Percentiles rank a stretch among this genome's conserved stretches.
Conservation (phyloP, 2,888 invertebrate species). For the Cantharis lateralis region DNA sequence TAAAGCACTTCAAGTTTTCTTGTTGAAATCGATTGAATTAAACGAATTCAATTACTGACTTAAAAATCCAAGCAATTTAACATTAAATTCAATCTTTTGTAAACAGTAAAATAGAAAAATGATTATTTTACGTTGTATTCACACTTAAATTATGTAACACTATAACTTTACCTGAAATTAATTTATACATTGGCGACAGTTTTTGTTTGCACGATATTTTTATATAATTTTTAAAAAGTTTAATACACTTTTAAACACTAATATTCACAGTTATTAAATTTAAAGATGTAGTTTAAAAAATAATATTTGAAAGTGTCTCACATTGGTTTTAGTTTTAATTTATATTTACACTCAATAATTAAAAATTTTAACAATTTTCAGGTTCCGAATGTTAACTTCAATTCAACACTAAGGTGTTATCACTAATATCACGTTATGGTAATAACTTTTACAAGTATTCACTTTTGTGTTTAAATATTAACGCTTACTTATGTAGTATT, state of each 20-base stretch:
- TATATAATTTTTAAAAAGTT: background rate
- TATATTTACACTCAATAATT: background rate
- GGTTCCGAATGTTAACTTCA: background rate
- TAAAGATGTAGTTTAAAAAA: background rate
- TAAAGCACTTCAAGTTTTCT: constrained; percentile 4
- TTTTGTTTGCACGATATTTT: background rate
- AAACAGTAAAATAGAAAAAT: background rate
- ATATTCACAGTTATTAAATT: background rate
- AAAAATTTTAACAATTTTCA: background rate
- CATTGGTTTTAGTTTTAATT: background rate
- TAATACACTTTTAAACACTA: background rate
- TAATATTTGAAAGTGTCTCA: background rate
- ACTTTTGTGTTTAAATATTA: background rate
- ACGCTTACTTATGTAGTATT: background rate
- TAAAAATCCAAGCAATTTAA: constrained; percentile 2
- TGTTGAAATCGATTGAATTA: constrained; percentile 4
- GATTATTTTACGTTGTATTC: background rate
- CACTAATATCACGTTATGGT: background rate
- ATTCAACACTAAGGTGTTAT: background rate
- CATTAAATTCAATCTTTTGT: background rate
- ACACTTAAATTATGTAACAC: background rate
- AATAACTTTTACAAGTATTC: background rate
- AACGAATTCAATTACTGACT: constrained; percentile 4
- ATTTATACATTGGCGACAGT: background rate
- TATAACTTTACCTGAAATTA: background rate